Base-by-base conservation (phyloP, 2,113 vertebrate species). In the Thunnus thynnus region DNA sequence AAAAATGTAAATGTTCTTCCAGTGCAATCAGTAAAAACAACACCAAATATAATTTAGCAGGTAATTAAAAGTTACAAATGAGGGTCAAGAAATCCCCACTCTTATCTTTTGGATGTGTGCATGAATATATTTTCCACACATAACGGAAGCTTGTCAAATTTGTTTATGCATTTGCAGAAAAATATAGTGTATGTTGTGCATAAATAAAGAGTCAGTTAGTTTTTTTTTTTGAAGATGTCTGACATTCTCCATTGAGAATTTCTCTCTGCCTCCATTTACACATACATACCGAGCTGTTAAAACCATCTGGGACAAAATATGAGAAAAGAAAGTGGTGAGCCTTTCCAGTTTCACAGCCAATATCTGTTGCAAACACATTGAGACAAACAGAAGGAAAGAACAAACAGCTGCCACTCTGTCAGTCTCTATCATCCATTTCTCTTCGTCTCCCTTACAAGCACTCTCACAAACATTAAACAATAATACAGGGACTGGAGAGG, bases 21-120 rank as follows among this genome's bases (percentile, higher is more conserved):
- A 2, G 13, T 25, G 30, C 9, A 67, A 50, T 22, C 25, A 8
- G 58, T 46, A 18, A 54, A n/a, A 71, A 60, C 17, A 72, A n/a
- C 22, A 61, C 13, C 0, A 16, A 54, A 30, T 7, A 27, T 10
- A 18, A 36, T 12, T 60, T 51, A 22, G 18, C 17, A 36, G 4
- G 50, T 48, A 41, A 41, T 47, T 67, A 44, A 71, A 69, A 47
- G 16, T 52, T 47, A 22, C 11, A 76, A 82, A 76, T 41, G 13
- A 60, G 25, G 17, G 50, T 44, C 17, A 66, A 58, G 25, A 75
- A 67, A 50, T 32, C 32, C 2, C 6, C 10, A 8, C 41, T 60
- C 12, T 20, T 47, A 10, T 72, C n/a, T 66, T 20, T 32, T 25
- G 5, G 6, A 60, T 32, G 47, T 64, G 47, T 80, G 11, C 5